Conservation (phyloP, 2,888 invertebrate species). For the Rhagium mordax region DNA sequence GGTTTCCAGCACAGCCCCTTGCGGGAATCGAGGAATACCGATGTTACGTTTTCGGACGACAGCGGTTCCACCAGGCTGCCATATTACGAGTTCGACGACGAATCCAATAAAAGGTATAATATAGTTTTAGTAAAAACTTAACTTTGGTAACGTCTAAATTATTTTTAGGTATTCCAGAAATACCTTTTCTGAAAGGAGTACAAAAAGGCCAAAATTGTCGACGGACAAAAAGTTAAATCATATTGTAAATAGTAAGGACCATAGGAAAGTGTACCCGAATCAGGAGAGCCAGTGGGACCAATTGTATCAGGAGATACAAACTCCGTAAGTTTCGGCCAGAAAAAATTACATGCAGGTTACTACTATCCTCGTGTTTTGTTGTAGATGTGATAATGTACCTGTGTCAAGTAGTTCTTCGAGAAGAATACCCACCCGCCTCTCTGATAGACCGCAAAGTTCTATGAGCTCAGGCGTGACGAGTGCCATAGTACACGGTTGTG, state of each 20-base stretch:
- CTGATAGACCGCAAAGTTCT: constrained; percentile 66
- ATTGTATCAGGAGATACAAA: constrained; percentile 61
- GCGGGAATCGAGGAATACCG: constrained; percentile 55
- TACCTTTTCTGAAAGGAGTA: constrained; percentile 53
- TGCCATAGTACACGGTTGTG: constrained; percentile 78
- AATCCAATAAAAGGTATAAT: constrained; percentile 56
- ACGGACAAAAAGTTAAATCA: constrained; percentile 43
- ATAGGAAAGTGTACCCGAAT: constrained; percentile 57
- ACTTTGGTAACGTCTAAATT: no score
- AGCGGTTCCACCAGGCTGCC: constrained; percentile 64
- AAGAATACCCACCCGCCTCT: constrained; percentile 50
- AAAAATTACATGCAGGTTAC: no score
- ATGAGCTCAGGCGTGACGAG: constrained; percentile 67
- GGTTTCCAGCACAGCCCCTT: constrained; percentile 59
- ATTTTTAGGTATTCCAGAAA: constrained; percentile 48
- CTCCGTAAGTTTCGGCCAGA: constrained; percentile 61
- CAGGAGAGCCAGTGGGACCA: constrained; percentile 56
- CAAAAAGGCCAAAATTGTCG: constrained; percentile 47
- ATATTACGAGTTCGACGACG: constrained; percentile 61
- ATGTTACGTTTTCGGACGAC: constrained; percentile 62
- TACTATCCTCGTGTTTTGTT: constrained; percentile 32
- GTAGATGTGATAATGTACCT: constrained; percentile 53
- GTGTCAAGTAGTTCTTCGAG: constrained; percentile 42
- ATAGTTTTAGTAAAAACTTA: background rate
- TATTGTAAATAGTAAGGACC: constrained; percentile 48